These are phyloP conservation scores for Salvator merianae DNA, from an alignment of 2,113 vertebrate species.

Conservation along the genomic window DNA sequence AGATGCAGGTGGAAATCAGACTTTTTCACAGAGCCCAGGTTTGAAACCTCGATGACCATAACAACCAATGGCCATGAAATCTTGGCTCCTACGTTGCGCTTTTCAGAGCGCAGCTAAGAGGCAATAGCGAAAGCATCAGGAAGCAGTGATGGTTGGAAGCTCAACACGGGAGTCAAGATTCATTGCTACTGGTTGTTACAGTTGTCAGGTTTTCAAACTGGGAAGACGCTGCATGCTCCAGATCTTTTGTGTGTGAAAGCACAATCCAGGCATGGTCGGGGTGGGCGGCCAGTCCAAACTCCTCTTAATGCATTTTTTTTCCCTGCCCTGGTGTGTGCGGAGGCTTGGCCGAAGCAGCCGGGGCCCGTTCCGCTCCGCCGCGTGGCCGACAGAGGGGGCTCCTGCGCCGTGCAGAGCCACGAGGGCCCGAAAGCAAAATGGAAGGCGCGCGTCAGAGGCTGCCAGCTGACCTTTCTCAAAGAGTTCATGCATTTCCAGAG, in stretches of 20 bases:
- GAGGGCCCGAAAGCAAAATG: slow-evolving; percentile 29
- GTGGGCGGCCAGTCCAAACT: background rate
- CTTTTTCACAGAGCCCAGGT: too few species aligned
- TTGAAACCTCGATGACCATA: too few species aligned
- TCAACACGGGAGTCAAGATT: too few species aligned
- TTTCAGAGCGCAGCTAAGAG: too few species aligned
- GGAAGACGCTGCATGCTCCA: background rate
- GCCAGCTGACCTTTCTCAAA: slow-evolving; percentile 84
- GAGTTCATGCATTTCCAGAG: slow-evolving; percentile 81
- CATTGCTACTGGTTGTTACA: background rate
- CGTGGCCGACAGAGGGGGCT: slow-evolving; percentile 78
- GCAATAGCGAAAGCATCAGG: too few species aligned
- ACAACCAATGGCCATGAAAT: too few species aligned
- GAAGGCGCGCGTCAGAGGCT: slow-evolving; percentile 44
- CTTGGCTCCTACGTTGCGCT: too few species aligned
- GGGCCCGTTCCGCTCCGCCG: slow-evolving; percentile 16
- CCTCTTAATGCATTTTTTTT: too few species aligned
- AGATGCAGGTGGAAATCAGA: too few species aligned
- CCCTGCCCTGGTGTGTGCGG: background rate
- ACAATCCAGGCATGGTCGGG: background rate
- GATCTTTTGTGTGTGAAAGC: background rate
- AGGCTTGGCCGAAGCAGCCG: background rate
- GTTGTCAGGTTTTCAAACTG: background rate
- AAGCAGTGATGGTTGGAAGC: too few species aligned
- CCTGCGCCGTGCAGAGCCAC: slow-evolving; percentile 54